Percentiles rank a stretch among this genome's conserved stretches.
These are phyloP conservation scores for Ecdyonurus torrentis DNA, from an alignment of 2,888 invertebrate genomes.

Conservation along the genomic window DNA sequence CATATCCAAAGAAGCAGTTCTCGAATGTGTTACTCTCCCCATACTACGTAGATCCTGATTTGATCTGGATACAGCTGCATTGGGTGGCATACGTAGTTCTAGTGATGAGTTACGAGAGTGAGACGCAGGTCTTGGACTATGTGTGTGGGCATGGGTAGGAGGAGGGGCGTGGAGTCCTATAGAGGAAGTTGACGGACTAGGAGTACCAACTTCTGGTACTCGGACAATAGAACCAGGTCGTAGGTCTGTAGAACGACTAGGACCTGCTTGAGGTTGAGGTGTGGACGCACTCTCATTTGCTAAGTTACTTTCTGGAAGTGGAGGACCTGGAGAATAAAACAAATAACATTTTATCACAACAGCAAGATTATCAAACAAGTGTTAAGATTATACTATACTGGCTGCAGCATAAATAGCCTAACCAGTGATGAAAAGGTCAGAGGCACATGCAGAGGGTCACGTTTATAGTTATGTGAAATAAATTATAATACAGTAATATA, in stretches of 20 bases:
- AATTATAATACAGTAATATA: too few species aligned
- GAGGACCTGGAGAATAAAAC: too few species aligned
- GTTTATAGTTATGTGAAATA: too few species aligned
- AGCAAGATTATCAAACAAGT: too few species aligned
- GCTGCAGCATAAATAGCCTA: too few species aligned
- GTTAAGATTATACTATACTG: too few species aligned
- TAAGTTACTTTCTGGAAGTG: not conserved
- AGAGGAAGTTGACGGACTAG: not conserved
- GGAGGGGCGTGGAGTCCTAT: constrained; percentile 1
- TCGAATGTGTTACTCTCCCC: constrained; percentile 42
- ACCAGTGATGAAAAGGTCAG: too few species aligned
- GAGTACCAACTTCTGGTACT: constrained; percentile 18
- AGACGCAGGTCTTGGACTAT: constrained; percentile 4
- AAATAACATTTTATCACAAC: too few species aligned
- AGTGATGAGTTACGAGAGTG: constrained; percentile 74
- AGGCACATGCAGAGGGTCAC: too few species aligned
- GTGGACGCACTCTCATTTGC: not conserved
- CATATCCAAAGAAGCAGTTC: constrained; percentile 66
- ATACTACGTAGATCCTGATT: constrained; percentile 15
- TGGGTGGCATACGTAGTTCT: constrained; percentile 40
- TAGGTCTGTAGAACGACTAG: not conserved
- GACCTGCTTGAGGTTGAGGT: not conserved
- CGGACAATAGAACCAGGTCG: constrained; percentile 16
- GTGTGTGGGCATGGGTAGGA: constrained; percentile 4
- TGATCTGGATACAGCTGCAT: constrained; percentile 18